Conservation (phyloP, 2,113 vertebrate genomes). For the Setophaga petechia region DNA sequence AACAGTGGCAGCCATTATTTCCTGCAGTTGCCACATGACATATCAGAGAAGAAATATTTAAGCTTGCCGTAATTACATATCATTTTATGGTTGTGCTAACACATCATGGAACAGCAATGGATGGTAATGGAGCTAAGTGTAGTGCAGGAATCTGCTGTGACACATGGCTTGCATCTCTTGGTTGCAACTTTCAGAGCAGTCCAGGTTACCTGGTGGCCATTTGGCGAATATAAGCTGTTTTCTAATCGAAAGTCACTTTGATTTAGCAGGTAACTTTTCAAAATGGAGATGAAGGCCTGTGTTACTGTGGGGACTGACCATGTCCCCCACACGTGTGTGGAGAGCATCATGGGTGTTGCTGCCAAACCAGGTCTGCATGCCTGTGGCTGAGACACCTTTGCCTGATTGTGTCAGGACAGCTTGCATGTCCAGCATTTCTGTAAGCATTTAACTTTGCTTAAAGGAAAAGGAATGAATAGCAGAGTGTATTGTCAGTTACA, state of each 20-base stretch:
- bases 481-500: not conserved
- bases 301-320: not conserved
- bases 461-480: not conserved
- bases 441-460: not conserved
- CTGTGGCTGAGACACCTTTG: accelerated
- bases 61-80: accelerated
- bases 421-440: not conserved
- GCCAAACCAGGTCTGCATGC: not conserved
- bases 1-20: not conserved
- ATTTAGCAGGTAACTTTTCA: not conserved
- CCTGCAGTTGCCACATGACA: not conserved
- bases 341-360: not conserved
- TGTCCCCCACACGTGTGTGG: not conserved
- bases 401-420: not conserved
- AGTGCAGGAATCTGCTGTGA: not conserved
- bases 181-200: not conserved
- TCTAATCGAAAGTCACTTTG: not conserved
- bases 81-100: not conserved
- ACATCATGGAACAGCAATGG: accelerated
- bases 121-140: not conserved
- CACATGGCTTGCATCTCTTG: not conserved
- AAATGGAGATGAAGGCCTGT: not conserved
- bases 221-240: not conserved
- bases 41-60: not conserved
- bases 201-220: not conserved